These are phyloP conservation scores for Neosilurus mollespiculum DNA, from an alignment of 2,797 vertebrate genomes.

Conservation along the genomic window DNA sequence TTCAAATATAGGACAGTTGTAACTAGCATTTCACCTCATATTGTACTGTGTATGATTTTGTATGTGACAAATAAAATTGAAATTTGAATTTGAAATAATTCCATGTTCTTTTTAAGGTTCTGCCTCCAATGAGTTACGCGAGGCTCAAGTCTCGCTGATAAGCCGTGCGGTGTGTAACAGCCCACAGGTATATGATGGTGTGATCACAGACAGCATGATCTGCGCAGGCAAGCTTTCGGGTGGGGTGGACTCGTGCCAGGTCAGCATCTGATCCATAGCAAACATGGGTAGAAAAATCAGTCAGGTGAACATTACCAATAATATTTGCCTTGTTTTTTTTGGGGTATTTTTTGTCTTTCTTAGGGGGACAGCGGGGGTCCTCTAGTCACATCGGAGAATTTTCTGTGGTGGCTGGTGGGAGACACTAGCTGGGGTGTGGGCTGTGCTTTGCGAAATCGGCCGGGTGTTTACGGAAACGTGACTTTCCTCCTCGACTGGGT, in stretches of 20 bases:
- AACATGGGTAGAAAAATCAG: background rate
- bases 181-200: conserved; percentile 64
- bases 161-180: conserved; percentile 73
- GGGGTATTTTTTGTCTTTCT: background rate
- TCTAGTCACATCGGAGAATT: conserved; percentile 74
- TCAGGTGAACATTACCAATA: background rate
- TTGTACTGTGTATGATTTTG: too few relatives aligned
- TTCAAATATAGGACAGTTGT: too few relatives aligned
- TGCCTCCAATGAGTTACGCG: conserved; percentile 55
- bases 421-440: conserved; percentile 90
- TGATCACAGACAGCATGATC: conserved; percentile 80
- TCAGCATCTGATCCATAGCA: conserved; percentile 55
- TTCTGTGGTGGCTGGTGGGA: conserved; percentile 87
- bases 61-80: too few relatives aligned
- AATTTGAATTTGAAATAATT: too few relatives aligned
- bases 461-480: conserved; percentile 87
- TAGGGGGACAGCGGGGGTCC: conserved; percentile 96
- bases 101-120: conserved; percentile 58
- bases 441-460: conserved; percentile 78
- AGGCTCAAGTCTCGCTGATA: conserved; percentile 77
- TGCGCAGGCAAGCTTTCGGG: conserved; percentile 84
- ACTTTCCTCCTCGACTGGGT: conserved; percentile 83
- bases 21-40: too few relatives aligned
- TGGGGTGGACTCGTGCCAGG: conserved; percentile 87
- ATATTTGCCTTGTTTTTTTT: background rate